These are phyloP conservation scores for Mustelus asterias DNA, from an alignment of 2,113 vertebrate species.

Conservation along the genomic window DNA sequence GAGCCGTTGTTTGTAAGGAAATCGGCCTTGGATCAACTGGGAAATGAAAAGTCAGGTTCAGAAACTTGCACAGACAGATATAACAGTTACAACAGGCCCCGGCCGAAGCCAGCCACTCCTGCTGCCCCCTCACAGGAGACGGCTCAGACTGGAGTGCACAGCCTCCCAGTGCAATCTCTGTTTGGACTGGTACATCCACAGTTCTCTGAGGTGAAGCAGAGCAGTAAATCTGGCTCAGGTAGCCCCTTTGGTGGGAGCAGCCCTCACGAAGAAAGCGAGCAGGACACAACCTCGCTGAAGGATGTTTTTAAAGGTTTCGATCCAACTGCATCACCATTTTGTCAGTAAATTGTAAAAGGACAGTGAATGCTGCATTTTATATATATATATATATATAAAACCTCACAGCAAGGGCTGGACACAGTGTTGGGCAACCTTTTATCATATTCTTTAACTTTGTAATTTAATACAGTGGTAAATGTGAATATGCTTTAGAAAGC, in stretches of 20 bases:
- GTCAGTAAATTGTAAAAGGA: constrained; percentile 63
- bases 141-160: constrained; percentile 65
- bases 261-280: constrained; percentile 63
- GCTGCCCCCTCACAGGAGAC: constrained; percentile 28
- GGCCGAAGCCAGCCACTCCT: constrained; percentile 48
- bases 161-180: constrained; percentile 72
- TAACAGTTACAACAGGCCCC: constrained; percentile 86
- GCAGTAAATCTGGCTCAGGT: constrained; percentile 60
- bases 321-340: constrained; percentile 89
- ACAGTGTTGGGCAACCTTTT: constrained; percentile 24
- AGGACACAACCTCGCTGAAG: constrained; percentile 81
- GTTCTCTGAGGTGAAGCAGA: constrained; percentile 60
- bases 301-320: constrained; percentile 97
- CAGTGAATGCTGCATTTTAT: constrained; percentile 21
- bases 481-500: constrained; percentile 17
- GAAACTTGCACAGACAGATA: constrained; percentile 69
- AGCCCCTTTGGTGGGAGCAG: constrained; percentile 82
- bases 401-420: constrained; percentile 32
- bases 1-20: constrained; percentile 79
- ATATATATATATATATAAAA: not conserved
- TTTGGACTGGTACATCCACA: constrained; percentile 55
- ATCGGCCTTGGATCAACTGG: constrained; percentile 77
- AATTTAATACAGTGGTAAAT: constrained; percentile 31
- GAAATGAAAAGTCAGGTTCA: constrained; percentile 52
- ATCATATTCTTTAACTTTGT: constrained; percentile 28